A percentile compares a stretch with the other conserved stretches of the same genome.
phyloP scores from a whole-genome alignment of 2,797 vertebrate genomes.

The Myioborus melanocephalus region DNA sequence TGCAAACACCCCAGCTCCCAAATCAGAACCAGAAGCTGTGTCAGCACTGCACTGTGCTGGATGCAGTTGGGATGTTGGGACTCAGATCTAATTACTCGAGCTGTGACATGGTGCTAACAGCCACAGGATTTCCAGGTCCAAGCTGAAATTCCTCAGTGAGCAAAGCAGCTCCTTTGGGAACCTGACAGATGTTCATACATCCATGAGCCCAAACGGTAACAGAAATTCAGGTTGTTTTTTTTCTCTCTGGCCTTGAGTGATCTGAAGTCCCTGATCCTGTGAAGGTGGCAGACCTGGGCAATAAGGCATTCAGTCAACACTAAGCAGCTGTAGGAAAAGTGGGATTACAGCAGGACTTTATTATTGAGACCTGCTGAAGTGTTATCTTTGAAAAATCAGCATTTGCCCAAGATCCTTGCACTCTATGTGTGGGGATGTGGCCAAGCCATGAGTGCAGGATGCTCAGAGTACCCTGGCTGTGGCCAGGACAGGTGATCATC shows the following conservation, averaged over 20 bases:
- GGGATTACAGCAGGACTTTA: neutral
- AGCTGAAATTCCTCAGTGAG: neutral
- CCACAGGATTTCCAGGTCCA: neutral
- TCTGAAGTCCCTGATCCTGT: neutral
- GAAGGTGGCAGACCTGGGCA: neutral
- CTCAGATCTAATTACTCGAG: neutral
- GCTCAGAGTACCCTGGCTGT: neutral
- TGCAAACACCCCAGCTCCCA: slow-evolving; percentile 17
- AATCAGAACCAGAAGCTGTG: slow-evolving; percentile 25
- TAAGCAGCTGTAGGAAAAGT: neutral
- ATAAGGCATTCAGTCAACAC: neutral
- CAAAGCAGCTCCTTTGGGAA: neutral
- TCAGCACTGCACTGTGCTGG: neutral
- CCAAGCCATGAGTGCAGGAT: neutral
- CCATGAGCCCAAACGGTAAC: neutral
- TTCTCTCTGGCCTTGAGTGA: neutral
- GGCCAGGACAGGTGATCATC: neutral
- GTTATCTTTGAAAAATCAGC: neutral
- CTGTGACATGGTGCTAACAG: neutral
- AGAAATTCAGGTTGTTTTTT: neutral
- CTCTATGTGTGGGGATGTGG: neutral
- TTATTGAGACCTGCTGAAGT: neutral
- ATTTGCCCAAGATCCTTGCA: neutral
- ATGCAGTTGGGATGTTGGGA: neutral
- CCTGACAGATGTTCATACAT: neutral